Percentiles rank a stretch among this genome's conserved stretches.
These are phyloP conservation scores for Sebastes oblongus DNA, from an alignment of 2,797 vertebrate species.

Conservation along the genomic window DNA sequence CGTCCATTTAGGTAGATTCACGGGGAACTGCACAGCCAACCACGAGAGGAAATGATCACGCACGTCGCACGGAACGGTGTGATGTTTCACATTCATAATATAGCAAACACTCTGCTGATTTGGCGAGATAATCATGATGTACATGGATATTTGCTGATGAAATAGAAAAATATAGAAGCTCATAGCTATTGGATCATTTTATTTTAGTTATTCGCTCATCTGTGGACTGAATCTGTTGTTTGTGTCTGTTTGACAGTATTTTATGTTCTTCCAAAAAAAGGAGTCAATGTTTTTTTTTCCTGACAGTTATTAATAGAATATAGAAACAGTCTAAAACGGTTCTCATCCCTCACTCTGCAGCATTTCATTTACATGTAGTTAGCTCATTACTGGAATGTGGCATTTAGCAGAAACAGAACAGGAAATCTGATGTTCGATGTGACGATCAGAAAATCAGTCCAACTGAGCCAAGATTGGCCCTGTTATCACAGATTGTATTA, in stretches of 20 bases:
- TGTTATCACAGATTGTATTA: neutral
- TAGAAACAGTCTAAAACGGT: neutral
- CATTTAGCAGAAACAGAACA: too few species aligned
- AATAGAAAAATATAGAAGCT: neutral
- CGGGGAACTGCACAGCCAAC: neutral
- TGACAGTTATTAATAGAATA: neutral
- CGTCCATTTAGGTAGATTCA: conserved; percentile 5
- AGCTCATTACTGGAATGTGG: neutral
- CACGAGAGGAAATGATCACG: neutral
- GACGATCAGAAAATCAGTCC: neutral
- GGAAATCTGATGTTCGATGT: too few species aligned
- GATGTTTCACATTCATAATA: neutral
- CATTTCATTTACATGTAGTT: neutral
- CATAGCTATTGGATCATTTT: too few species aligned
- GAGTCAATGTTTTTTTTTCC: neutral
- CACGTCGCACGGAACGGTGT: neutral
- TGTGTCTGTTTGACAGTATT: neutral
- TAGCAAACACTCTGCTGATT: neutral
- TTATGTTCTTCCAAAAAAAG: neutral
- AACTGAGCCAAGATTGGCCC: neutral
- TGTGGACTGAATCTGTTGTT: neutral
- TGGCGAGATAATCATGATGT: neutral
- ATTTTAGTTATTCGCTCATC: neutral
- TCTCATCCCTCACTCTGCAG: neutral
- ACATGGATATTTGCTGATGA: neutral